Evolutionary conservation across 2,888 invertebrate genomes (phyloP), one percentile per base, ranked within the genome.

Genomic region (Andrena flavipes): DNA sequence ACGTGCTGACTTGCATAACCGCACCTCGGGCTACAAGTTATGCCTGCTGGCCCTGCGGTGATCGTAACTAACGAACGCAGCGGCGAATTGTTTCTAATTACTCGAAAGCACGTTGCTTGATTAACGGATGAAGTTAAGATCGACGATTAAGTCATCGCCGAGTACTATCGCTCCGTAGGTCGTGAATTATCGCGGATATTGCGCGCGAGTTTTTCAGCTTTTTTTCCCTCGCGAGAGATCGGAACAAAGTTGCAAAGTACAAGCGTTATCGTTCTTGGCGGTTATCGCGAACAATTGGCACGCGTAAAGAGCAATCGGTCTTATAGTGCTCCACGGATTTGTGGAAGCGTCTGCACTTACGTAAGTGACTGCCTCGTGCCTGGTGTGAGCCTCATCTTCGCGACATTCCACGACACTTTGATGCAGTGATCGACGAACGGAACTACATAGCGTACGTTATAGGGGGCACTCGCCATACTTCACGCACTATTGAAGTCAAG

Each of bases 1-100:
- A 88, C 86, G 90, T 89, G 88, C 84, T 69, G 69, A 10, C n/a
- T 90, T 90, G 84, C 82, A 69, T 87, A 90, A 89, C 54, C 65
- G 23, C 74, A 29, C 26, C 76, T 74, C 78, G 69, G 64, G 62
- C 74, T 3, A 73, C 54, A 69, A 35, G 78, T 80, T 64, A 59
- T 77, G 73, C 63, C 8, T 65, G 20, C 54, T 16, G 16, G 42
- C 1, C 42, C 42, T 42, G 29, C n/a, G 7, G 51, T 16, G 23
- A 6, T 63, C 29, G 54, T 59, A 48, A 76, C n/a, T n/a, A 64
- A n/a, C 48, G 3, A 7, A 49, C 42, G 5, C 2, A 20, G 35
- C 30, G 64, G 64, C n/a, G 23, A 65, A 63, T 77, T 49, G 56
- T 29, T 48, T 26, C 29, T 65, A 65, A 62, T 67, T 54, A 4